These are phyloP conservation scores for Polypterus senegalus DNA, from an alignment of 2,113 vertebrate species.

Conservation along the genomic window DNA sequence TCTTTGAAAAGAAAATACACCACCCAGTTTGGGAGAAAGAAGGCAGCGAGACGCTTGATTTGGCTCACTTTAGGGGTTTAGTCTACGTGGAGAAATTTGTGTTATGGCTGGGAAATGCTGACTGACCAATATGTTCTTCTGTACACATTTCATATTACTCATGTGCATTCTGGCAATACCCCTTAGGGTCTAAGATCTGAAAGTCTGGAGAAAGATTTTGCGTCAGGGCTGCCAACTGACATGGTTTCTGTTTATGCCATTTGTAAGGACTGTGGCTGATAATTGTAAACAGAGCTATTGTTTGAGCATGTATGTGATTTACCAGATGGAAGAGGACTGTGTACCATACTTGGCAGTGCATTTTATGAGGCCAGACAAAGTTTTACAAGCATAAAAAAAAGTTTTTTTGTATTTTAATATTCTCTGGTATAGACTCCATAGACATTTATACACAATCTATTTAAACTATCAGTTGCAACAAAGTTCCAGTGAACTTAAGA, in stretches of 20 bases:
- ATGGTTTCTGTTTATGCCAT: background rate
- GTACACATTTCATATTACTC: background rate
- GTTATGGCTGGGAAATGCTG: background rate
- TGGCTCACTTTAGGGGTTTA: slow-evolving; percentile 1
- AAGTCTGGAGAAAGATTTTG: background rate
- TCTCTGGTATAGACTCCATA: background rate
- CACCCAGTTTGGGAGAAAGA: background rate
- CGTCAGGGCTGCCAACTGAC: background rate
- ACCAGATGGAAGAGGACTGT: background rate
- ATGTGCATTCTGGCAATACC: background rate
- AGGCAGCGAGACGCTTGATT: background rate
- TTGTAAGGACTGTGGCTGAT: background rate
- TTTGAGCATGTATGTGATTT: background rate
- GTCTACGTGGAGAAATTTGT: slow-evolving; percentile 1
- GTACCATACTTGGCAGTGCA: background rate
- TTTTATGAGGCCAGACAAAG: slow-evolving; percentile 4
- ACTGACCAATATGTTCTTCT: background rate
- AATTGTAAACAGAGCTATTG: background rate
- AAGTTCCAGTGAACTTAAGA: background rate
- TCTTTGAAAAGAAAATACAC: background rate
- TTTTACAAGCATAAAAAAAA: slow-evolving; percentile 9
- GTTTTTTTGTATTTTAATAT: background rate
- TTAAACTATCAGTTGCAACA: background rate
- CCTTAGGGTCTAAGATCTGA: background rate
- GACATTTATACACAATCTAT: background rate